Percentiles rank a stretch among this genome's conserved stretches.
Evolutionary conservation across 2,888 invertebrate genomes (phyloP).

Genomic region (Sminthurinus aureus): DNA sequence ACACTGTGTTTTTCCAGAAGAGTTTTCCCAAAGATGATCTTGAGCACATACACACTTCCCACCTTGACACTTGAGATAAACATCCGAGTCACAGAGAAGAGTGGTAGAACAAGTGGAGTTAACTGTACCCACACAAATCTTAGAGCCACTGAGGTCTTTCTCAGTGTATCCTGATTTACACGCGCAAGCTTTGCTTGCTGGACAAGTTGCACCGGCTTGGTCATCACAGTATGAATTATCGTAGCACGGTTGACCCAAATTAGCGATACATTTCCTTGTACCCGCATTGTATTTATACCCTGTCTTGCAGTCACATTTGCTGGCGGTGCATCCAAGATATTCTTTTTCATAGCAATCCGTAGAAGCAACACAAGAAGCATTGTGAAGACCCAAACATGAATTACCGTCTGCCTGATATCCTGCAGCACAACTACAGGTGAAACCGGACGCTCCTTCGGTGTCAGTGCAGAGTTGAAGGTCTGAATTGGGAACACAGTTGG

Average conservation of each 20-base stretch:
- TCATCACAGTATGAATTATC: neutral
- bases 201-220: neutral
- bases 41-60: neutral
- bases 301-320: neutral
- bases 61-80: neutral
- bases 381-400: neutral
- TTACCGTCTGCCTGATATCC: no score
- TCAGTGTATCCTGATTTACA: neutral
- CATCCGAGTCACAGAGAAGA: neutral
- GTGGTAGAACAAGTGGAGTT: neutral
- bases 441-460: neutral
- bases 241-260: neutral
- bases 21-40: no score
- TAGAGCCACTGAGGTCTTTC: neutral
- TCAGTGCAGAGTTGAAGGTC: neutral
- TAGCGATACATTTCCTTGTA: neutral
- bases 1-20: neutral
- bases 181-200: neutral
- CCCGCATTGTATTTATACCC: neutral
- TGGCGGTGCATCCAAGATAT: neutral
- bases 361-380: neutral
- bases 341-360: neutral
- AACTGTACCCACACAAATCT: neutral
- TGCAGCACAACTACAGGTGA: neutral
- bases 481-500: neutral